Conservation (phyloP, 2,888 invertebrate genomes). For the Synergus gifuensis region DNA sequence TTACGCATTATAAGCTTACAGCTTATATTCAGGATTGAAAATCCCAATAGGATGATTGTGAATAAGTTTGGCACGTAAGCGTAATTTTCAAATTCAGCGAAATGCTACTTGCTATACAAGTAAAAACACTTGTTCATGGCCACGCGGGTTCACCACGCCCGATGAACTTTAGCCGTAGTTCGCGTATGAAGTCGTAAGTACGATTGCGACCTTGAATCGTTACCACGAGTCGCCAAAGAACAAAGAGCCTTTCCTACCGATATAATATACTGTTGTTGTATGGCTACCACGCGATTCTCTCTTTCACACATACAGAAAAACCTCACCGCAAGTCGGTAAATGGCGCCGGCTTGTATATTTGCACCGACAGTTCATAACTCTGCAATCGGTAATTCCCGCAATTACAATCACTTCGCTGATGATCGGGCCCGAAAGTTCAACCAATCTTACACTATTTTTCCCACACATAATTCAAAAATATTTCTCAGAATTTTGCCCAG, state of each 20-base stretch:
- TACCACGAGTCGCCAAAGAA: constrained; percentile 57
- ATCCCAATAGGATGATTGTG: not conserved
- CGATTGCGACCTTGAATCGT: constrained; percentile 61
- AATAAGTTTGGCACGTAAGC: not conserved
- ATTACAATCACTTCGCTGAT: constrained; percentile 59
- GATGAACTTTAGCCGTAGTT: constrained; percentile 40
- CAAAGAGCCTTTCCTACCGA: constrained; percentile 56
- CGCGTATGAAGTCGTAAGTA: constrained; percentile 24
- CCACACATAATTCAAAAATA: constrained; percentile 14
- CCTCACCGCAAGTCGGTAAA: constrained; percentile 38
- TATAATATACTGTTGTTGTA: constrained; percentile 41
- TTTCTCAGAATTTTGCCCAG: constrained; percentile 10
- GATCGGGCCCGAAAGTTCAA: constrained; percentile 48
- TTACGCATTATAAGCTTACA: too few species aligned
- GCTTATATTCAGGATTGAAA: not conserved
- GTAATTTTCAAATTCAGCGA: constrained; percentile 43
- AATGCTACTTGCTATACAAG: constrained; percentile 40
- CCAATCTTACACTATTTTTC: constrained; percentile 12
- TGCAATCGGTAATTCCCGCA: constrained; percentile 68
- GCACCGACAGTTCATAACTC: constrained; percentile 70
- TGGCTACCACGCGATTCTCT: constrained; percentile 45
- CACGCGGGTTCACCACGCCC: constrained; percentile 45
- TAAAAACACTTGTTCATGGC: constrained; percentile 42
- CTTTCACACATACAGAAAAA: constrained; percentile 14
- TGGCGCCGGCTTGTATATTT: constrained; percentile 65